Evolutionary conservation across 2,797 vertebrate species (phyloP), one percentile per base, ranked within the genome.

Genomic region (Sebastes itinus): DNA sequence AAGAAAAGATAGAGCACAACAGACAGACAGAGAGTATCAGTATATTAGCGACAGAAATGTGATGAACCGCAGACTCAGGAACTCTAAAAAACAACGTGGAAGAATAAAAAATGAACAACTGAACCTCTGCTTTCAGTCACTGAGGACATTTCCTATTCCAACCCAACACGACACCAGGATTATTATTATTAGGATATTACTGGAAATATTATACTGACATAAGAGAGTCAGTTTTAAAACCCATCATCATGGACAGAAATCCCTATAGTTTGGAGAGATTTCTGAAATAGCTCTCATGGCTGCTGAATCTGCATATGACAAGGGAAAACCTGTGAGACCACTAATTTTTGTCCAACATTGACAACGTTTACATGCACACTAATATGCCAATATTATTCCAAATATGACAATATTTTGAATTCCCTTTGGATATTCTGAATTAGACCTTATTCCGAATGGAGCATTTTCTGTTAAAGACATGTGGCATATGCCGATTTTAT

Each of bases 11-110:
- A 63, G 56, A 25, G 8, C 13, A n/a, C 0, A 30, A 67, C 42
- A 81, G 27, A 33, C 38, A 42, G 49, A 68, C 46, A 64, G 69
- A 62, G 55, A 54, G 10, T 22, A n/a, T 33, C 18, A n/a, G 60
- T 61, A 7, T 61, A 72, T 83, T 69, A 46, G 42, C 60, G 75
- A 58, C 73, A 75, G 76, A 65, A 74, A 83, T 25, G n/a, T 33
- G 28, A 76, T 18, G 27, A 64, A 82, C 23, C 2, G 8, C 33
- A 80, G 38, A 73, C 63, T 72, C 11, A 46, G 60, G 42, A 73
- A 58, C 30, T 63, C 27, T 6, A 9, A 38, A 82, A 61, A 82
- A 61, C 1, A 80, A 52, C 64, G 28, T 5, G 0, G 27, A 33
- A 11, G 46, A 61, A 71, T 4, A 56, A 4, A 66, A 35, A 13